Conservation (phyloP, 2,888 invertebrate genomes). For the Lacanobia wlatinum region DNA sequence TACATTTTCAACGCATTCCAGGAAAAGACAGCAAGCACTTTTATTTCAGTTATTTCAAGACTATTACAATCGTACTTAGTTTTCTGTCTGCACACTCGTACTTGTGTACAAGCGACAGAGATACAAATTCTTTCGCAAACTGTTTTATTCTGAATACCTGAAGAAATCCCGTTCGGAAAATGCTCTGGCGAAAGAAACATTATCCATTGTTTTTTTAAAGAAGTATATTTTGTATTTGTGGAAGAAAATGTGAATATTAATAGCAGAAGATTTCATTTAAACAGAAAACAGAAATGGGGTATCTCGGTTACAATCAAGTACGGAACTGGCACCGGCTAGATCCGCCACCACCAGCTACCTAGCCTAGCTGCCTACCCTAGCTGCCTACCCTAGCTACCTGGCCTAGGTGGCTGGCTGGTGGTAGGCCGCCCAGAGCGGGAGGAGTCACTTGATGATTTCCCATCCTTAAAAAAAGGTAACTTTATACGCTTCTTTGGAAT, state of each 20-base stretch:
- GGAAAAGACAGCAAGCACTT: background rate
- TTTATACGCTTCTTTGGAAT: no score
- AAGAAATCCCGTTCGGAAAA: conserved; percentile 15
- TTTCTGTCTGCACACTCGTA: conserved; percentile 37
- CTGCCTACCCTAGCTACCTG: no score
- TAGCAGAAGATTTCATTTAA: background rate
- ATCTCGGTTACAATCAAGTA: no score
- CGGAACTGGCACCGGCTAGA: no score
- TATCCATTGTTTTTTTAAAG: conserved; percentile 12
- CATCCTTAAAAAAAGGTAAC: no score
- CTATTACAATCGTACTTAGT: conserved; percentile 8
- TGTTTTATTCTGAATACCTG: conserved; percentile 16
- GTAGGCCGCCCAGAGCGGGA: no score
- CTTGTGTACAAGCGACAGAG: conserved; percentile 23
- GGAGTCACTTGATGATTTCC: no score
- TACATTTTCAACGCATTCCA: conserved; percentile 6
- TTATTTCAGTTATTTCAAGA: conserved; percentile 38
- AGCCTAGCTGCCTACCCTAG: no score
- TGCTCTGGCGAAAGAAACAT: conserved; percentile 4
- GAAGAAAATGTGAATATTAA: background rate
- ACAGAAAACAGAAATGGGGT: no score
- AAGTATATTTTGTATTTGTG: background rate
- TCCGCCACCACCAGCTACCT: no score
- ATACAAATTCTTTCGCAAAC: conserved; percentile 35
- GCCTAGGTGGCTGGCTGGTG: no score